These are phyloP conservation scores for Hoplodrina blanda DNA, from an alignment of 2,888 invertebrate species.

Conservation along the genomic window DNA sequence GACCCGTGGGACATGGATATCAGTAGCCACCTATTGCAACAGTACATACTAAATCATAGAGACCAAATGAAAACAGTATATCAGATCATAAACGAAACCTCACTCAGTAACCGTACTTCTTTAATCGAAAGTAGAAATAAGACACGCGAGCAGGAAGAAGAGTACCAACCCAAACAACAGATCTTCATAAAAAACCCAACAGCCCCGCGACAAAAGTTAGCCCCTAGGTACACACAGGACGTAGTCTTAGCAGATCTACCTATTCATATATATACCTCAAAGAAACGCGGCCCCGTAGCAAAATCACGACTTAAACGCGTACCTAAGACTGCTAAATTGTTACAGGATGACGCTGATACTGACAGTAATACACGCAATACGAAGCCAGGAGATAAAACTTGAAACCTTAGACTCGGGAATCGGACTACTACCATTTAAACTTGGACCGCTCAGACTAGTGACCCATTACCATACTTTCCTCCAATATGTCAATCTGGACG, in stretches of 20 bases:
- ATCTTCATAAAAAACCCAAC: constrained; percentile 54
- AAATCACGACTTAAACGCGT: constrained; percentile 3
- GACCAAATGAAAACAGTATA: constrained; percentile 50
- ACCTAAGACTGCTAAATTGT: constrained; percentile 8
- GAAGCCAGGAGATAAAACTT: constrained; percentile 33
- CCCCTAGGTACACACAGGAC: constrained; percentile 46
- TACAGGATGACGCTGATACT: constrained; percentile 20
- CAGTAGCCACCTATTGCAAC: constrained; percentile 57
- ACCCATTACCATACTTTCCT: too few relatives aligned
- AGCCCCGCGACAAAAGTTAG: constrained; percentile 59
- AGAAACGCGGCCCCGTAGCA: constrained; percentile 12
- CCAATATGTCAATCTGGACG: too few relatives aligned
- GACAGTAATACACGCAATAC: constrained; percentile 6
- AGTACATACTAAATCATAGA: constrained; percentile 53
- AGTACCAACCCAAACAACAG: constrained; percentile 53
- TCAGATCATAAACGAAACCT: constrained; percentile 49
- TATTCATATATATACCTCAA: constrained; percentile 23
- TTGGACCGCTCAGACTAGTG: too few relatives aligned
- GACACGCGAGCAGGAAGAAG: constrained; percentile 48
- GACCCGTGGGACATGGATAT: constrained; percentile 59
- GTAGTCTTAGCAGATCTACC: constrained; percentile 47
- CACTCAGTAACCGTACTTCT: constrained; percentile 31
- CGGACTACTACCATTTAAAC: too few relatives aligned
- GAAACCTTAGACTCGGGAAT: constrained; percentile 34
- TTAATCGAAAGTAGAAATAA: constrained; percentile 52